Base-by-base conservation (phyloP, 2,113 vertebrate species). In the Triplophysa siluroides region DNA sequence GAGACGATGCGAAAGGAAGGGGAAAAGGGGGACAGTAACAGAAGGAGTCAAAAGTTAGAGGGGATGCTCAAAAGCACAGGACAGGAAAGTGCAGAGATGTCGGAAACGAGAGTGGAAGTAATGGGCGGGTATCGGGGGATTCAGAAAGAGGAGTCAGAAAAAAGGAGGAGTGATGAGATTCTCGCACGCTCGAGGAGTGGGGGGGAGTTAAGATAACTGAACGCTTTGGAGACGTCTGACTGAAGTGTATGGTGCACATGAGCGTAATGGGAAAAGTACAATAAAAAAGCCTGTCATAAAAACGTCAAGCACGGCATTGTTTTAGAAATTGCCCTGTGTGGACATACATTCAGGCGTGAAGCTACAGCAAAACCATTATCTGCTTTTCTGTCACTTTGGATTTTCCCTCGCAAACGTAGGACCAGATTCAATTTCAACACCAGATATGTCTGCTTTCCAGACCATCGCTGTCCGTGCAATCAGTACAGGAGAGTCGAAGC, bases 351-450 rank as follows among this genome's bases (percentile, higher is more conserved):
- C 88, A 91, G 90, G 90, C 91, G 87, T 91, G 91, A 93, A 90
- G 88, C 88, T 93, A 90, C 91, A 91, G 90, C 90, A 89, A 93
- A 93, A 90, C 91, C 91, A 93, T 93, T 93, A 93, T 93, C 92
- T 93, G 86, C 91, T 88, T 87, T 90, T 91, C 90, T 91, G 90
- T 92, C 91, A 91, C 91, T 92, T 92, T 90, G 87, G 88, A 86
- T 90, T 91, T 89, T 89, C 90, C 86, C 82, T 87, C 73, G 78
- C 90, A 91, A 92, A 92, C 89, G 91, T 91, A 89, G 90, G 88
- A 91, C 89, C 90, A 83, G 87, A 92, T 92, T 94, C 88, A 92
- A 94, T 93, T 92, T 92, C 90, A 90, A 83, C 88, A 88, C 82
- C 85, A 80, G 87, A 88, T 87, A 91, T 83, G 90, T 88, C 89